Conservation (phyloP, 2,888 invertebrate species). For the Physocephala rufipes region DNA sequence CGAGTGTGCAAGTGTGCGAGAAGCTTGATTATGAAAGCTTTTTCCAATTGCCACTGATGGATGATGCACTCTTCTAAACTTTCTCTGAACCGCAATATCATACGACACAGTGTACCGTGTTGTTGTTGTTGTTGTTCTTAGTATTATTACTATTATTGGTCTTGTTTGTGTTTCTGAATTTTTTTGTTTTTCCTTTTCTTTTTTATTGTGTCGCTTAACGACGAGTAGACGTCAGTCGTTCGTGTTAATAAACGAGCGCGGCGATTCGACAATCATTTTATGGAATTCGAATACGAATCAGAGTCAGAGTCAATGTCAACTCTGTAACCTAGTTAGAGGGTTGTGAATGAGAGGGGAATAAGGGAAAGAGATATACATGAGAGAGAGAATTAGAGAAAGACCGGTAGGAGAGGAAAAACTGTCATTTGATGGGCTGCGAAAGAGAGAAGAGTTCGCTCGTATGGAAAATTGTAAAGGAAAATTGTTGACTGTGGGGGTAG, state of each 20-base stretch:
- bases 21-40: no score
- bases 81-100: background rate
- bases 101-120: background rate
- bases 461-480: no score
- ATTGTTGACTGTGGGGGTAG: no score
- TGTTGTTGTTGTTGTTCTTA: background rate
- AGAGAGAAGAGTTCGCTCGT: no score
- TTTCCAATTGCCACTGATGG: background rate
- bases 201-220: conserved; percentile 1
- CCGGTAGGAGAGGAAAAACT: no score
- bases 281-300: conserved; percentile 25
- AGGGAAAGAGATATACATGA: background rate
- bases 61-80: conserved; percentile 4
- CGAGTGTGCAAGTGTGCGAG: background rate
- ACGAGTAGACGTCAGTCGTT: background rate
- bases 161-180: background rate
- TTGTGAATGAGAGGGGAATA: no score
- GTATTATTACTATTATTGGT: background rate
- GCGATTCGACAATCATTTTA: conserved; percentile 23
- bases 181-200: background rate
- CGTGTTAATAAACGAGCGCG: conserved; percentile 2
- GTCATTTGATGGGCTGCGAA: no score
- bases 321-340: conserved; percentile 26
- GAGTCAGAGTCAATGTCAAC: conserved; percentile 45
- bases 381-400: background rate